A percentile compares a stretch with the other conserved stretches of the same genome.
These are phyloP conservation scores for Eulithis prunata DNA, from an alignment of 2,888 invertebrate genomes.

Conservation along the genomic window DNA sequence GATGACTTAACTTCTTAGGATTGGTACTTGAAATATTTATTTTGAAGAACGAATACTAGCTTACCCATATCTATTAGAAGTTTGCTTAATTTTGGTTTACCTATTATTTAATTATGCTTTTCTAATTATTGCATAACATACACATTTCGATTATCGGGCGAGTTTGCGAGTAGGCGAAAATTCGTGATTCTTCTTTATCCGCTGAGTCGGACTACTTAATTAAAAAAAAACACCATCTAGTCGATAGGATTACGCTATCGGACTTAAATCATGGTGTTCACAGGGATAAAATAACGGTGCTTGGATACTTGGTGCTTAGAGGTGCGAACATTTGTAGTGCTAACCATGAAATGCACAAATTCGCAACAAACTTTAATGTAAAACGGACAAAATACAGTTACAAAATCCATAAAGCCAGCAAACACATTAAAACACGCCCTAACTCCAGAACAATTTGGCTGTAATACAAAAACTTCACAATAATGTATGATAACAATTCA, in stretches of 20 bases:
- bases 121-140: too few relatives aligned
- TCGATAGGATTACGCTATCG: too few relatives aligned
- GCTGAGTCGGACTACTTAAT: too few relatives aligned
- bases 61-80: too few relatives aligned
- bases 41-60: conserved; percentile 12
- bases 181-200: too few relatives aligned
- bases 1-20: conserved; percentile 25
- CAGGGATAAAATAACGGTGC: too few relatives aligned
- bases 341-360: not conserved
- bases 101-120: not conserved
- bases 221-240: too few relatives aligned
- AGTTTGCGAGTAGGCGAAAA: too few relatives aligned
- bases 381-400: conserved; percentile 19
- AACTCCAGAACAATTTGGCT: conserved; percentile 60
- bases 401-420: conserved; percentile 39
- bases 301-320: too few relatives aligned
- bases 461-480: conserved; percentile 67
- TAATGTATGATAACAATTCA: conserved; percentile 59
- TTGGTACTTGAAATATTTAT: conserved; percentile 21
- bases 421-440: conserved; percentile 37
- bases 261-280: too few relatives aligned
- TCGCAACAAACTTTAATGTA: not conserved
- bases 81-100: not conserved
- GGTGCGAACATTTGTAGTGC: not conserved
- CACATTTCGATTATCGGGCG: too few relatives aligned